These are phyloP conservation scores for Mastomys natalensis DNA, from an alignment of 2,113 vertebrate genomes.

Conservation along the genomic window DNA sequence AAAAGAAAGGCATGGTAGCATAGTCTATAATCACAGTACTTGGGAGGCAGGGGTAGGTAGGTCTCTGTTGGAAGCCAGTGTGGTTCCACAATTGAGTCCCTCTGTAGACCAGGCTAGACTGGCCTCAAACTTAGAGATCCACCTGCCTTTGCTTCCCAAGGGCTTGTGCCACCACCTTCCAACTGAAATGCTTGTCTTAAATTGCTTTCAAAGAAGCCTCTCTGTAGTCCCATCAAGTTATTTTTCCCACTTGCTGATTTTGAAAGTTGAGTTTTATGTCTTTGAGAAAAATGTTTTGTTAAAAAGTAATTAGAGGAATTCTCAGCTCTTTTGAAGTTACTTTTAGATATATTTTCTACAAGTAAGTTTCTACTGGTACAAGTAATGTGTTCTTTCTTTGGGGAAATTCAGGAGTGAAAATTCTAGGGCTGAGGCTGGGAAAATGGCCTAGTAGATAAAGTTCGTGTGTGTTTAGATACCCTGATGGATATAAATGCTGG, in stretches of 20 bases:
- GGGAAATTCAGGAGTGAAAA: background rate
- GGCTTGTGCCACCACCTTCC: no score
- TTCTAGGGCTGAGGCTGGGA: background rate
- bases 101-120: background rate
- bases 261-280: constrained; percentile 14
- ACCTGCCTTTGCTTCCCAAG: background rate
- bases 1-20: background rate
- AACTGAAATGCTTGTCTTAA: background rate
- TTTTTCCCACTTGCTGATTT: constrained; percentile 28
- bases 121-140: background rate
- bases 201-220: background rate
- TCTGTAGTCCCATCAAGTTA: background rate
- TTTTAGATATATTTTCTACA: constrained; percentile 48
- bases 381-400: constrained; percentile 4
- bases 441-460: background rate
- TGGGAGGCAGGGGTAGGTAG: background rate
- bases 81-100: background rate
- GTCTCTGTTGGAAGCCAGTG: background rate
- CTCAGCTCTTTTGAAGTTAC: background rate
- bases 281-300: background rate
- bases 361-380: constrained; percentile 18
- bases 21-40: background rate
- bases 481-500: background rate
- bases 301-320: constrained; percentile 10
- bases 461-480: background rate